Evolutionary conservation across 2,888 invertebrate genomes (phyloP), one percentile per base, ranked within the genome.

Genomic region (Dynastes hyllus): DNA sequence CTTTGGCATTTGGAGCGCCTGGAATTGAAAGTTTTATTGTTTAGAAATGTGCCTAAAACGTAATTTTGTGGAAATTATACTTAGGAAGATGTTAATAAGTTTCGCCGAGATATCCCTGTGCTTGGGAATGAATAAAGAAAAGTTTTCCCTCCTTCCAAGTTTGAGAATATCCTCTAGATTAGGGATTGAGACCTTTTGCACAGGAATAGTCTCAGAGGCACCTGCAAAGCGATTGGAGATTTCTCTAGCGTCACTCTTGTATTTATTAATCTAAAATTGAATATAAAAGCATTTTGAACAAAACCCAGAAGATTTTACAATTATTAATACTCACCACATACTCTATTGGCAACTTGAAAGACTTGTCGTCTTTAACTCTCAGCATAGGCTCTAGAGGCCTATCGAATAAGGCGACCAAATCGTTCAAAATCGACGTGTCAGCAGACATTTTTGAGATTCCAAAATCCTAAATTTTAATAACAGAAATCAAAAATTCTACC

Each of bases 81-180:
- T 90, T 90, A 95, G 88, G 77, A 95, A 93, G 27, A 93, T 90
- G 73, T 93, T 91, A 76, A 95, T 93, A 79, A 96, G 91, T 81
- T 92, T 90, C 0, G 92, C 91, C 2, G 96, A 95, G 86, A 95
- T 92, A 69, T 90, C 90, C 61, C 94, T 92, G 86, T 97, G 96
- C 22, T 87, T 89, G 0, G 94, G 93, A 78, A 94, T 91, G 86
- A 96, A 96, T 27, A 95, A 89, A 0, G 95, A 95, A 88, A 96
- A 96, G 82, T 92, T 91, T 0, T 91, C 91, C 78, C 92, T 92
- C 1, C 91, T 89, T 0, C 91, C 91, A 77, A 95, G 88, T 80
- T 91, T 89, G 82, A 91, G 86, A 0, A 94, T 92, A 16, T 91
- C 84, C 1, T 88, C 89, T 79, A 95, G 89, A 81, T 92, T 89